A percentile compares a stretch with the other conserved stretches of the same genome.
These are phyloP conservation scores for Listronotus oregonensis DNA, from an alignment of 1,140 invertebrate species.

Conservation along the genomic window DNA sequence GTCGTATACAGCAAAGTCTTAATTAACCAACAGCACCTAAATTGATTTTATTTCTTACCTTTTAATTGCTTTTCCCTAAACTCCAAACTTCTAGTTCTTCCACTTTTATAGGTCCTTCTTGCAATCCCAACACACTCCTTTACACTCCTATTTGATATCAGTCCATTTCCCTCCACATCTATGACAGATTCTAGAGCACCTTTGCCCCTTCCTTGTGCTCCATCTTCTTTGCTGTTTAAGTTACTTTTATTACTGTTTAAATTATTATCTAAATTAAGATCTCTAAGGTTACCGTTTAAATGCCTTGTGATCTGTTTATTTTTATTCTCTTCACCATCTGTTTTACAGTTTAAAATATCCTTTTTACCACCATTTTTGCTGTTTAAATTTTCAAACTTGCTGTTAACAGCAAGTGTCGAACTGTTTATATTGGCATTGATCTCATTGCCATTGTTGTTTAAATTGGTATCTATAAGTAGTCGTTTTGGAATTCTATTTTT, in stretches of 20 bases:
- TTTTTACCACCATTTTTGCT: slow-evolving; percentile 1
- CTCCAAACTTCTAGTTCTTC: slow-evolving; percentile 73
- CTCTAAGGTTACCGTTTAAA: neutral
- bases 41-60: slow-evolving; percentile 39
- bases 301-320: neutral
- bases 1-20: too few relatives aligned
- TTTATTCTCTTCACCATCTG: neutral
- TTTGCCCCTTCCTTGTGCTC: neutral
- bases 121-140: slow-evolving; percentile 30
- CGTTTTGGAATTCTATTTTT: slow-evolving; percentile 8
- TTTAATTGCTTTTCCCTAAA: slow-evolving; percentile 83
- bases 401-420: slow-evolving; percentile 7
- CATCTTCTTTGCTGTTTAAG: neutral
- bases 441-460: neutral
- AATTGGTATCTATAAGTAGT: slow-evolving; percentile 11
- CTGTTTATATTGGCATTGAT: neutral
- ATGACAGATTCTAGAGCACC: slow-evolving; percentile 2
- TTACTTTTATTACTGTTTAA: neutral
- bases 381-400: slow-evolving; percentile 13
- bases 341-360: neutral
- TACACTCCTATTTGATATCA: neutral
- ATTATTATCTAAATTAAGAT: slow-evolving; percentile 9
- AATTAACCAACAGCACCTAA: too few relatives aligned
- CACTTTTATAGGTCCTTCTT: slow-evolving; percentile 63
- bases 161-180: neutral